These are phyloP conservation scores for Todiramphus chloris DNA, from an alignment of 2,113 vertebrate genomes.

Conservation along the genomic window DNA sequence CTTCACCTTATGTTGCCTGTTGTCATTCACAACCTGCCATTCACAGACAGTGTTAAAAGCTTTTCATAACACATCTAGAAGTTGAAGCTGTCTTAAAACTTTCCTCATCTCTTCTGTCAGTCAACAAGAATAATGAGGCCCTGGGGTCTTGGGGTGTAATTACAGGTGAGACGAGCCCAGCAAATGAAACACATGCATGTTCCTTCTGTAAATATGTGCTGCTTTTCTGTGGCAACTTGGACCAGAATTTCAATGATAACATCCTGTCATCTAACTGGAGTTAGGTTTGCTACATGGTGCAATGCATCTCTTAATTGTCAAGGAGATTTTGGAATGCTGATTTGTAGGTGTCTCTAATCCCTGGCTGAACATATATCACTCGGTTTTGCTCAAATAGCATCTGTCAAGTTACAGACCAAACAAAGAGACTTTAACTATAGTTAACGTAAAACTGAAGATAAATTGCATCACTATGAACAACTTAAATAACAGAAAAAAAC, in stretches of 20 bases:
- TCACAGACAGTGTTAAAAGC: background rate
- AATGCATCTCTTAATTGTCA: background rate
- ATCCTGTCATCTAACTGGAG: background rate
- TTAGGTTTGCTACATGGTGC: background rate
- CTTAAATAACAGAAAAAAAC: background rate
- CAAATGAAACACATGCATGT: background rate
- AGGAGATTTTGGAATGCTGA: background rate
- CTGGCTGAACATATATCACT: background rate
- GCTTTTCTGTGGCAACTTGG: background rate
- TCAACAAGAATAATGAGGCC: background rate
- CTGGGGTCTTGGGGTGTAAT: background rate
- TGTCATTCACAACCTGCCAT: background rate
- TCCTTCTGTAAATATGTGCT: background rate
- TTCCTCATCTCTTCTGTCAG: background rate
- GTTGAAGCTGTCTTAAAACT: background rate
- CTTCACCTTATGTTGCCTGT: background rate
- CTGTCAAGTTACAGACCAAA: background rate
- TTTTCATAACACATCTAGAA: background rate
- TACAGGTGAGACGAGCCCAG: background rate
- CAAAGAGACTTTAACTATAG: background rate
- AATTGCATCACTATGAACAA: background rate
- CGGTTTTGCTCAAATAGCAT: background rate
- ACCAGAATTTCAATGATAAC: background rate
- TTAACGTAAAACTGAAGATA: background rate
- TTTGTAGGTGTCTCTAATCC: background rate